Evolutionary conservation across 2,113 vertebrate species (phyloP), one percentile per base, ranked within the genome.

Genomic region (Myxocyprinus asiaticus): DNA sequence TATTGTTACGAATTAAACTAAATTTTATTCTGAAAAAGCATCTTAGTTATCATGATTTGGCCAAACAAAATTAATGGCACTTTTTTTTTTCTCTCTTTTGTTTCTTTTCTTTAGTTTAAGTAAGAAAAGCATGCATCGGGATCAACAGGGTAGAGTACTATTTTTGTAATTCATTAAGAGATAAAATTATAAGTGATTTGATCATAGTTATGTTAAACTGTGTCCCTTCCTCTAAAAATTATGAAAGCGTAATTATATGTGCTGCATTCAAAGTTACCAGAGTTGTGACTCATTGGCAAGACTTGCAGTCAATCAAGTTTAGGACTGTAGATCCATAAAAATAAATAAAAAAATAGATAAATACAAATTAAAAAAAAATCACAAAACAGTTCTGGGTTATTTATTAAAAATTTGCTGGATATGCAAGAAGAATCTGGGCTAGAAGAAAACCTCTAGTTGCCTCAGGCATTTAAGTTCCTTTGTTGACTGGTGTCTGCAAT

Each of bases 401-500:
- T 47, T 4, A 47, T 61, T 73, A 6, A 47, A 9, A 59, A 47
- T 73, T 47, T 15, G 10, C 58, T 51, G 17, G 9, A 43, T 62
- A 15, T 7, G 55, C 8, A 45, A 33, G 43, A 58, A 14, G 33
- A 72, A 44, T 53, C 12, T 70, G 66, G 2, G 0, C 44, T 17
- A 4, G 5, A 44, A 44, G 7, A 69, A 69, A 11, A 48, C n/a
- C 44, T 67, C 44, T 48, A 67, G 44, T 67, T 7, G 42, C 42
- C 43, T 4, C 64, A n/a, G 64, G 5, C 12, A 70, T 22, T 70
- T 9, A 70, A 53, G 67, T 55, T 70, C 22, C 50, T 70, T 11
- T 55, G 47, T 12, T 11, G 5, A 11, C 9, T 50, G 15, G 6
- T 15, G 43, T 14, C 7, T 51, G 12, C 67, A 51, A 10, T 7